Evolutionary conservation across 30 jellyfish, hydroid and myxozoan genomes (phyloP), one percentile per base, ranked within the genome.

Genomic region (Aurelia coerulea): DNA sequence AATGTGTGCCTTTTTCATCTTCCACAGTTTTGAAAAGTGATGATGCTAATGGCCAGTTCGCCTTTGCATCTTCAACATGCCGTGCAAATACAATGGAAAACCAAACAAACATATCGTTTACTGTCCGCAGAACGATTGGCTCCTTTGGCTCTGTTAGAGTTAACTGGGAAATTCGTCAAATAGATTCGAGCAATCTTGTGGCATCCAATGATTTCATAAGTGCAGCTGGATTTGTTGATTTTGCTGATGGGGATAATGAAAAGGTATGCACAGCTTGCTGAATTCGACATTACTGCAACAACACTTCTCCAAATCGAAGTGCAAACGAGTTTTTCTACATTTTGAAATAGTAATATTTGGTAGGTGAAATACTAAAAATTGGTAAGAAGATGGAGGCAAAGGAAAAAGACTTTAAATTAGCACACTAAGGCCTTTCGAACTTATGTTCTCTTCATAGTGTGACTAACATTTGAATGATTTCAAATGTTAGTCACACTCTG

Each of bases 11-110:
- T 78, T 17, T 56, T 14, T 34, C 52, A 18, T 66, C 41, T 14
- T 69, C 85, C 60, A 34, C 60, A 92, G 98, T 92, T 52, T 52
- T 77, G 86, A 92, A 92, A 65, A 92, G 98, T 87, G 98, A 92
- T 75, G 70, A 65, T 73, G 81, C 92, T 16, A 92, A 92, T 81
- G 98, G 98, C 46, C 86, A 52, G 35, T 92, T 92, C 66, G 92
- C 78, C 3, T 80, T 92, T 53, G 62, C 29, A 34, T 17, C 86
- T 1, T 62, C 86, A 17, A 65, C 63, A 14, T 92, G 98, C 41
- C 70, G 65, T 17, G 60, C 79, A 34, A 76, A 68, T 41, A 58
- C 87, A 18, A 88, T 64, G 29, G 84, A 69, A 31, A 71, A 63
- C 29, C 66, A 80, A 39, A 80, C 84, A 14, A 79, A 69, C 80